Evolutionary conservation across 2,888 invertebrate species (phyloP).

Genomic region (Drosophila setosimentum): DNA sequence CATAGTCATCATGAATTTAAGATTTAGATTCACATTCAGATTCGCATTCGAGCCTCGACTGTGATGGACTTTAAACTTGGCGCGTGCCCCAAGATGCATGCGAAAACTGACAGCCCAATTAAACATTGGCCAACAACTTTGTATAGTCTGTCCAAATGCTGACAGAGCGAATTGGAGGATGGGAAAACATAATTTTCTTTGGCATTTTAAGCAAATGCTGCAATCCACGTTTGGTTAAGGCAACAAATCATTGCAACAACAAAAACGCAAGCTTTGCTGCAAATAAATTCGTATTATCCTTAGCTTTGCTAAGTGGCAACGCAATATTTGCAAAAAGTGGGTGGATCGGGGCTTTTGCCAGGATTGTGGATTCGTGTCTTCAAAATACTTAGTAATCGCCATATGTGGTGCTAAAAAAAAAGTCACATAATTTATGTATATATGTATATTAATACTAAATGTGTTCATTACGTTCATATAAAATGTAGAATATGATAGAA

Average conservation of each 20-base stretch:
- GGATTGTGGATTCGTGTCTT: not conserved
- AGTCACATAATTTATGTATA: not conserved
- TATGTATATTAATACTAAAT: not conserved
- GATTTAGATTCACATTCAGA: constrained; percentile 1
- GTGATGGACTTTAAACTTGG: constrained; percentile 28
- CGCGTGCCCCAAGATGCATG: constrained; percentile 57
- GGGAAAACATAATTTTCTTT: constrained; percentile 12
- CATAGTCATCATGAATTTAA: constrained; percentile 19
- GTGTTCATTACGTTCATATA: not conserved
- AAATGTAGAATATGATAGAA: not conserved
- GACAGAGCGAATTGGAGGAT: not conserved
- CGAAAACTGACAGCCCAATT: constrained; percentile 8
- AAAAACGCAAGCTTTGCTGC: constrained; percentile 20
- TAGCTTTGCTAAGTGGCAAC: constrained; percentile 54
- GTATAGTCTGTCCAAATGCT: constrained; percentile 61
- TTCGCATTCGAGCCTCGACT: not conserved
- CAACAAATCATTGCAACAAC: constrained; percentile 1
- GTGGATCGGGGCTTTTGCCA: not conserved
- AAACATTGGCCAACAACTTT: constrained; percentile 49
- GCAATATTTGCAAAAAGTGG: constrained; percentile 21
- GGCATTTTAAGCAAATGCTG: constrained; percentile 54
- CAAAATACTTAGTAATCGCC: not conserved
- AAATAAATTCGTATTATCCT: constrained; percentile 43
- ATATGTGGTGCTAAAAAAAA: not conserved
- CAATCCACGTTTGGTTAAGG: constrained; percentile 21